Evolutionary conservation across 2,888 invertebrate species (phyloP), one percentile per base, ranked within the genome.

Genomic region (Auanema sp.): DNA sequence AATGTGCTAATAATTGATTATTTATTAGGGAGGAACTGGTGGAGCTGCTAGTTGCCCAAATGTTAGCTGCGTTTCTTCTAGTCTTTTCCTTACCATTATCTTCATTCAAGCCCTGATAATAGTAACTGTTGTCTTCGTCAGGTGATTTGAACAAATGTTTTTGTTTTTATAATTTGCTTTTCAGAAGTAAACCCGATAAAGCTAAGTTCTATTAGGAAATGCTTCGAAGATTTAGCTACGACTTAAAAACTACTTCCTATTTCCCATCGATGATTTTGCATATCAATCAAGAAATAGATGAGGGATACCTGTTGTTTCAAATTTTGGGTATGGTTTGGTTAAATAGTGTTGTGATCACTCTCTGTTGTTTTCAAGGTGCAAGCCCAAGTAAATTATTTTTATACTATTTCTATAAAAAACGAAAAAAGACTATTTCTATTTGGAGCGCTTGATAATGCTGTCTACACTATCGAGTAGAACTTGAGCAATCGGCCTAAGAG

Each of bases 151-250:
- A 18, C 4, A 14, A 3, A 10, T 16, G 11, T n/a, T 6, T 44
- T 14, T 24, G 18, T 16, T 16, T 51, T 8, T 12, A 53, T 21
- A 24, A 8, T 40, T 16, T 25, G 1, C n/a, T n/a, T 76, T 79
- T 72, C 53, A 79, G 81, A 61, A 80, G 77, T 61, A 81, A 79
- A 58, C 72, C 70, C 40, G 81, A 81, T 64, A 81, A 81, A 65
- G 79, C 81, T 21, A 81, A 81, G 63, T 81, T 81, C 73, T 81
- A 81, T 70, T 81, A 47, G 18, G 21, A 11, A 47, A 18, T 21
- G 21, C 5, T 8, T 47, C 11, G 33, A 3, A 3, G 33, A 33
- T 33, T 33, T 33, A 33, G 33, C 3, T 33, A 8, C 33, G 33
- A 33, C 33, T 33, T 33, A 33, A 33, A 33, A 33, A 33, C 33